Percentiles rank a stretch among this genome's conserved stretches.
Evolutionary conservation across 1,140 invertebrate genomes (phyloP).

Genomic region (Chymomyza costata): DNA sequence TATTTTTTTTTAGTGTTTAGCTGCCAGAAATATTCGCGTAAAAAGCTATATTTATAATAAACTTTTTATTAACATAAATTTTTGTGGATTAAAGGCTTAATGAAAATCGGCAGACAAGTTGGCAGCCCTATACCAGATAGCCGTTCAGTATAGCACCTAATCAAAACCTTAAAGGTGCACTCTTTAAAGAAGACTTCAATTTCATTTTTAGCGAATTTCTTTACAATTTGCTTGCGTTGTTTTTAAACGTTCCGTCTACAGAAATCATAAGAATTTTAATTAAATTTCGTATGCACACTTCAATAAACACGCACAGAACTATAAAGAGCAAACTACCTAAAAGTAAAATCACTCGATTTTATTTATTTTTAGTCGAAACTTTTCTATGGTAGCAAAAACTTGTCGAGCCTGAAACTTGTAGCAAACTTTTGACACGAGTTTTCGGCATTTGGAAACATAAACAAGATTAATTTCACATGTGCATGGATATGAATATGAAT

Average conservation of each 20-base stretch:
- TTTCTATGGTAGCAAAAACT: conserved; percentile 42
- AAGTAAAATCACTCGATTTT: conserved; percentile 60
- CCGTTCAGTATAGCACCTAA: too few relatives aligned
- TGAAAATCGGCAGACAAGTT: too few relatives aligned
- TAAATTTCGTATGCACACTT: conserved; percentile 53
- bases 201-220: conserved; percentile 12
- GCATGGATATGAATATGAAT: conserved; percentile 23
- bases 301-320: conserved; percentile 26
- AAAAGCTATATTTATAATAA: too few relatives aligned
- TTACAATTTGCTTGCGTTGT: conserved; percentile 21
- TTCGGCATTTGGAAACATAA: conserved; percentile 46
- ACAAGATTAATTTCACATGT: conserved; percentile 72
- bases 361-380: conserved; percentile 59
- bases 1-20: too few relatives aligned
- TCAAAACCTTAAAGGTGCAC: too few relatives aligned
- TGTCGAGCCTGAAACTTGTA: conserved; percentile 40
- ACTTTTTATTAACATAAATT: too few relatives aligned
- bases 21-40: too few relatives aligned
- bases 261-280: conserved; percentile 62
- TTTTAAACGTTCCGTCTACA: too few relatives aligned
- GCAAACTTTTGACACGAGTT: conserved; percentile 53
- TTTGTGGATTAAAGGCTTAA: too few relatives aligned
- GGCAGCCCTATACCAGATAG: too few relatives aligned
- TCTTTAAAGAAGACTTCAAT: too few relatives aligned
- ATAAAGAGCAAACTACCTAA: conserved; percentile 41